Evolutionary conservation across 2,888 invertebrate species (phyloP).

Genomic region (Lycocerus yunnanus): DNA sequence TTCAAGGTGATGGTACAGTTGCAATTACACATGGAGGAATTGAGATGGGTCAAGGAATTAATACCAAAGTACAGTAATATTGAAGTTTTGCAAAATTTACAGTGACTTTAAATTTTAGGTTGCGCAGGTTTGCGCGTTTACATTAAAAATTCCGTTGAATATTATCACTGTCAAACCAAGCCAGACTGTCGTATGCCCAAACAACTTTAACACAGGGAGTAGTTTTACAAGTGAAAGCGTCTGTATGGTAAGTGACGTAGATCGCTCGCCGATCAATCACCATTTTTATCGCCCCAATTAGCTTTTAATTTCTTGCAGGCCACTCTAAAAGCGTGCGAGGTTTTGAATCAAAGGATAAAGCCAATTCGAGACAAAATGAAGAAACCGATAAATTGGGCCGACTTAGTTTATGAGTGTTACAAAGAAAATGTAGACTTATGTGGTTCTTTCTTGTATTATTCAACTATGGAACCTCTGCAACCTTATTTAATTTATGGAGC

Average conservation of each 20-base stretch:
- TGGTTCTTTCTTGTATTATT: slow-evolving; percentile 62
- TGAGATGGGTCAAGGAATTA: background rate
- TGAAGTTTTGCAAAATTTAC: no score
- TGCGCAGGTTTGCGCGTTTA: background rate
- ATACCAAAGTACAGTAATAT: background rate
- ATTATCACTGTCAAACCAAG: background rate
- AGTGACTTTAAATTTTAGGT: background rate
- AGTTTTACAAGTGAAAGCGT: background rate
- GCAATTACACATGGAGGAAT: background rate
- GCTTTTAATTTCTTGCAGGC: background rate
- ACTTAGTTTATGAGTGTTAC: slow-evolving; percentile 61
- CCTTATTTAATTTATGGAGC: slow-evolving; percentile 67
- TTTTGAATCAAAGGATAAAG: slow-evolving; percentile 62
- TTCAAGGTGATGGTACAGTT: background rate
- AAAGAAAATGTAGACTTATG: slow-evolving; percentile 62
- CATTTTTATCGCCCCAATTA: no score
- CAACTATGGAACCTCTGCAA: background rate
- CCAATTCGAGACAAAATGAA: slow-evolving; percentile 62
- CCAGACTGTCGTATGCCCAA: background rate
- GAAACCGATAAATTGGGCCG: slow-evolving; percentile 63
- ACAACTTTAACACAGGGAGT: background rate
- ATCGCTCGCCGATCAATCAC: no score
- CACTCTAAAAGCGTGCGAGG: slow-evolving; percentile 64
- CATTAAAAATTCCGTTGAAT: background rate
- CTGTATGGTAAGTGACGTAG: background rate